phyloP scores from a whole-genome alignment of 2,797 vertebrate genomes.

The Poecilia picta region DNA sequence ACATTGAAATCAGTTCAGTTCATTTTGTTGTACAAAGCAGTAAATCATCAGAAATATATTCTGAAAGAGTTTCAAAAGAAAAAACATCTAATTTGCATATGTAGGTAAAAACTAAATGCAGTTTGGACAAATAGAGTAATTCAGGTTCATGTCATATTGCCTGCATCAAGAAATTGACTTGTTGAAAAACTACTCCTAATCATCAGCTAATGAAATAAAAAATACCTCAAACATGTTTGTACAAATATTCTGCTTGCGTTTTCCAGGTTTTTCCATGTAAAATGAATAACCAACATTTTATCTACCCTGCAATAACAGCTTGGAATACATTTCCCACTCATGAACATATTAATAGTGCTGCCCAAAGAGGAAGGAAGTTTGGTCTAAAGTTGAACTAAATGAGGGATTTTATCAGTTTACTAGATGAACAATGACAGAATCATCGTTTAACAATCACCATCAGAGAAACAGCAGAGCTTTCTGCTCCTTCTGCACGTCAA shows the following conservation, averaged over 20 bases:
- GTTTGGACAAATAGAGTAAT: too few species aligned
- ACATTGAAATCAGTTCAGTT: background rate
- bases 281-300: background rate
- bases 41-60: background rate
- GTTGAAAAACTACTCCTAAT: too few species aligned
- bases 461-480: too few species aligned
- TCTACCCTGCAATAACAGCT: background rate
- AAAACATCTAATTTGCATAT: background rate
- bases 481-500: background rate
- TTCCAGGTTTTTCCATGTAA: background rate
- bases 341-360: background rate
- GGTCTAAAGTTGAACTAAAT: background rate
- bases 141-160: too few species aligned
- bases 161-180: too few species aligned
- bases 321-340: background rate
- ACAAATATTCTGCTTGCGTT: too few species aligned
- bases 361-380: background rate
- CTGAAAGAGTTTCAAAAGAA: background rate
- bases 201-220: too few species aligned
- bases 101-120: background rate
- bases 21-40: background rate
- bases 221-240: too few species aligned
- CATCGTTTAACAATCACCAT: background rate
- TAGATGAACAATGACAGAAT: background rate
- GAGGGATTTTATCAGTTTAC: background rate